These are phyloP conservation scores for Turnix velox DNA, from an alignment of 2,113 vertebrate species.

Conservation along the genomic window DNA sequence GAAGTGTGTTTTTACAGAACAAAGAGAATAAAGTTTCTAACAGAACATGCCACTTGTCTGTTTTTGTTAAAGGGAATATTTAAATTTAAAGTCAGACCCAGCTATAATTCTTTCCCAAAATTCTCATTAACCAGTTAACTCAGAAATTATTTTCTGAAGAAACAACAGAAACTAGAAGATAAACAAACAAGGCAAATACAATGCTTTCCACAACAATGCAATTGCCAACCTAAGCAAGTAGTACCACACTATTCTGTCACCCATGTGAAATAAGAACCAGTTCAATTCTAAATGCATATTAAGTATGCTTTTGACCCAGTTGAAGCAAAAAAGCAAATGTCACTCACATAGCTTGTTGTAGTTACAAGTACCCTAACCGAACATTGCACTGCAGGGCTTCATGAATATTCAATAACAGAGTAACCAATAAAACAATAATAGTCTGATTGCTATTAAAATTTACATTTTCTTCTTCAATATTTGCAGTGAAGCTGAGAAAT, in stretches of 20 bases:
- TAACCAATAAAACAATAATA: neutral
- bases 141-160: neutral
- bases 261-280: neutral
- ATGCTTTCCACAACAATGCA: neutral
- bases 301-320: neutral
- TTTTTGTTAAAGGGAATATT: neutral
- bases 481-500: neutral
- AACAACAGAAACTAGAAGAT: neutral
- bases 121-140: neutral
- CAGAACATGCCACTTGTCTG: neutral
- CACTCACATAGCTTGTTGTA: neutral
- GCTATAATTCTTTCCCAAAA: neutral
- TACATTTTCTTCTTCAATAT: neutral
- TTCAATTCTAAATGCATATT: neutral
- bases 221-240: neutral
- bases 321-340: neutral
- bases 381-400: neutral
- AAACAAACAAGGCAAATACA: neutral
- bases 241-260: neutral
- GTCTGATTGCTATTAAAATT: neutral
- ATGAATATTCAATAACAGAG: neutral
- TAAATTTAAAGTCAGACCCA: neutral
- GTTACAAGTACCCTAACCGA: neutral
- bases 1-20: neutral
- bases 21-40: neutral